These are phyloP conservation scores for Netelia fuscicornis DNA, from an alignment of 2,888 invertebrate genomes.

Conservation along the genomic window DNA sequence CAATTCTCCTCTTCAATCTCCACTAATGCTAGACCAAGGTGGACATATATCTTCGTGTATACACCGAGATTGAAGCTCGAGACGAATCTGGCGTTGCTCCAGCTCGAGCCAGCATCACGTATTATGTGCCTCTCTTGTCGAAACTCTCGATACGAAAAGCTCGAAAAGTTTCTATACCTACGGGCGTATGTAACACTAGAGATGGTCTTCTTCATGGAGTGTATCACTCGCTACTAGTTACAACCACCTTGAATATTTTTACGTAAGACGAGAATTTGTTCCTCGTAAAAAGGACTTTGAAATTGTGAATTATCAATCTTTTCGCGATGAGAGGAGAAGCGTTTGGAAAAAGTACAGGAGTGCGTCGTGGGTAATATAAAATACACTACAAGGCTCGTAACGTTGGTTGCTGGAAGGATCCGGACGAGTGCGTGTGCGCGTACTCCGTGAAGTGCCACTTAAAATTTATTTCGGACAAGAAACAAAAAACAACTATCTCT, in stretches of 20 bases:
- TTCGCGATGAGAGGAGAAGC: neutral
- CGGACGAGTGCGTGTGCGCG: constrained; percentile 12
- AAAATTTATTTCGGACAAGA: constrained; percentile 72
- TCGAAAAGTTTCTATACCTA: neutral
- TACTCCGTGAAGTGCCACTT: constrained; percentile 70
- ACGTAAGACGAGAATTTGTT: neutral
- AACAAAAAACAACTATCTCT: constrained; percentile 69
- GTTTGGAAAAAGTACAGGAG: neutral
- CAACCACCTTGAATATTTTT: neutral
- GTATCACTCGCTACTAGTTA: neutral
- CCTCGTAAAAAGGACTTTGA: neutral
- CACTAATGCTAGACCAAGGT: constrained; percentile 22
- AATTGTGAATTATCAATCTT: neutral
- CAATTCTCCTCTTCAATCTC: constrained; percentile 33
- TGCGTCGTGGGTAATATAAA: neutral
- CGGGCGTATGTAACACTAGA: neutral
- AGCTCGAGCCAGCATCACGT: neutral
- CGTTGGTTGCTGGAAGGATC: neutral
- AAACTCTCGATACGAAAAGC: neutral
- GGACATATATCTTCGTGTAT: constrained; percentile 32
- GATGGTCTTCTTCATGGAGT: neutral
- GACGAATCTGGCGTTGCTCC: neutral
- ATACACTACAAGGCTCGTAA: neutral
- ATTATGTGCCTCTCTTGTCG: neutral
- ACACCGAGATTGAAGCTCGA: constrained; percentile 41